These are phyloP conservation scores for Anniella stebbinsi DNA, from an alignment of 2,797 vertebrate species.

Conservation along the genomic window DNA sequence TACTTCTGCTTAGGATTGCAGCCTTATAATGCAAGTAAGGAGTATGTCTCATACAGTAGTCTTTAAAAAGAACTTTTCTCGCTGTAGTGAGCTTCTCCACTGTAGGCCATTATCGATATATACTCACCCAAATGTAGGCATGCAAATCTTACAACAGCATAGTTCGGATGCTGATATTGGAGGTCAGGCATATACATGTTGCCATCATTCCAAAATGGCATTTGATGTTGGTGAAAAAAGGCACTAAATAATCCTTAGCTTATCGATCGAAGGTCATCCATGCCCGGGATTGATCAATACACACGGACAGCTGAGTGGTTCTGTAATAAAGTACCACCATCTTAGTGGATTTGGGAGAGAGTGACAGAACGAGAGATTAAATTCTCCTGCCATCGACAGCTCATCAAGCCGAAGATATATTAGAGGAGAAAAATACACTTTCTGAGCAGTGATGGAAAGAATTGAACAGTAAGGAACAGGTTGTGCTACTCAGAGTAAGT, in stretches of 20 bases:
- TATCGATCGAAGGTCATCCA: conserved; percentile 76
- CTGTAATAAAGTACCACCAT: conserved; percentile 78
- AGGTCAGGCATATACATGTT: conserved; percentile 1
- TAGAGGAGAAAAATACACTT: conserved; percentile 67
- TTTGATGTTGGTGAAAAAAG: conserved; percentile 57
- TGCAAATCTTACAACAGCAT: conserved; percentile 1
- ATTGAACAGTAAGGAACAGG: conserved; percentile 44
- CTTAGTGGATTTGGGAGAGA: conserved; percentile 63
- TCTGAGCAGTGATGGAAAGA: conserved; percentile 40
- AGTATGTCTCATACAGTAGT: background rate
- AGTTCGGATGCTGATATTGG: background rate
- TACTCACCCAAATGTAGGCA: background rate
- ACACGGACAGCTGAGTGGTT: conserved; percentile 75
- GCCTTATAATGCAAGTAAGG: background rate
- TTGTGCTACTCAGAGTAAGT: conserved; percentile 51
- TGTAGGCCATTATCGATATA: background rate
- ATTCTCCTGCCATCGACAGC: conserved; percentile 71
- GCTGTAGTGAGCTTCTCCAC: background rate
- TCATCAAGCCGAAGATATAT: conserved; percentile 70
- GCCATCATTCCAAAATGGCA: conserved; percentile 30
- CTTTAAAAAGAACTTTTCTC: background rate
- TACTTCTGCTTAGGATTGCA: background rate
- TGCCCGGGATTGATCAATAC: conserved; percentile 77
- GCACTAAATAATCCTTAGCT: conserved; percentile 73
- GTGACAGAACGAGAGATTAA: conserved; percentile 72